Percentiles rank a stretch among this genome's conserved stretches.
Conservation (phyloP, 1,140 invertebrate genomes). For the Drosophila cardini region DNA sequence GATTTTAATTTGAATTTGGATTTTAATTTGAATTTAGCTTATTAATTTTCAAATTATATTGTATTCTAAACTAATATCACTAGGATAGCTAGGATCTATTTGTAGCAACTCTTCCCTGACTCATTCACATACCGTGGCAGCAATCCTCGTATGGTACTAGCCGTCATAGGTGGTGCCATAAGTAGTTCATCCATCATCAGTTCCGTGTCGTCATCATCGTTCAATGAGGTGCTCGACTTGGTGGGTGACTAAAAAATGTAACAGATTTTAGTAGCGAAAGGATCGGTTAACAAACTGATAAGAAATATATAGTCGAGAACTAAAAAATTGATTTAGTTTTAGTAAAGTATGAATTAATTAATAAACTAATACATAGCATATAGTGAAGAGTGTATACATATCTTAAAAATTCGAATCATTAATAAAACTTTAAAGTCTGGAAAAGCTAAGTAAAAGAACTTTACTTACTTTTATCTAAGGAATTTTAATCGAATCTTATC, state of each 20-base stretch:
- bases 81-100: slow-evolving; percentile 17
- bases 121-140: slow-evolving; percentile 86
- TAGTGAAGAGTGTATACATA: too few relatives aligned
- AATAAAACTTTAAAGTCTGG: too few relatives aligned
- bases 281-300: too few relatives aligned
- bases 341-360: too few relatives aligned
- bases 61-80: slow-evolving; percentile 31
- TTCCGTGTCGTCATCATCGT: slow-evolving; percentile 88
- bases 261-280: background rate
- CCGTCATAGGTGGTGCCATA: slow-evolving; percentile 89
- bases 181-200: slow-evolving; percentile 90
- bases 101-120: background rate
- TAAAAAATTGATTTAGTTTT: too few relatives aligned
- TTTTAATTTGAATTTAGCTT: background rate
- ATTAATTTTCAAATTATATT: background rate
- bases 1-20: background rate
- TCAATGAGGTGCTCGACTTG: slow-evolving; percentile 88
- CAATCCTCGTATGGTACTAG: slow-evolving; percentile 87
- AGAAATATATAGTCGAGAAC: too few relatives aligned
- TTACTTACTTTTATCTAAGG: too few relatives aligned
- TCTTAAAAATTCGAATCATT: too few relatives aligned
- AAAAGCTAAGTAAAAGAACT: too few relatives aligned
- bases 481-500: too few relatives aligned
- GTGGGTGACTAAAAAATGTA: slow-evolving; percentile 86
- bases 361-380: too few relatives aligned